Evolutionary conservation across 2,888 invertebrate genomes (phyloP).

Genomic region (Caenorhabditis sp.): DNA sequence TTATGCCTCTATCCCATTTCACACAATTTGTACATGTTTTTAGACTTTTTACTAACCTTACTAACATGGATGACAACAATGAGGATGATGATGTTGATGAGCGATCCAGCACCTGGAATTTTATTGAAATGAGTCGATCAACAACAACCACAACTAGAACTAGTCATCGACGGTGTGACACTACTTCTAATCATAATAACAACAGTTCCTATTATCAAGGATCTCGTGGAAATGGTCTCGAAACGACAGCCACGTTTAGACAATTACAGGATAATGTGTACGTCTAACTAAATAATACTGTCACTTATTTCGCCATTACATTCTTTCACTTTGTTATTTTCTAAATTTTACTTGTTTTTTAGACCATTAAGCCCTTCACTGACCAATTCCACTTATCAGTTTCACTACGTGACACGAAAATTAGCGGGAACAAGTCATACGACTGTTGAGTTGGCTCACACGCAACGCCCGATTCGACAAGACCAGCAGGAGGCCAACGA

Average conservation of each 20-base stretch:
- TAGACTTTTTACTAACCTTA: no score
- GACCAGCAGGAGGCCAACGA: neutral
- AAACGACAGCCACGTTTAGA: constrained; percentile 15
- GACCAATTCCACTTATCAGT: constrained; percentile 32
- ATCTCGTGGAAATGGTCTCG: constrained; percentile 17
- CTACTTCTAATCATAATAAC: no score
- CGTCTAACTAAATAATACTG: constrained; percentile 8
- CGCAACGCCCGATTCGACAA: neutral
- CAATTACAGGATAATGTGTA: constrained; percentile 12
- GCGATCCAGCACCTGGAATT: constrained; percentile 31
- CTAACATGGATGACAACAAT: neutral
- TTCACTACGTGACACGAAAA: constrained; percentile 40
- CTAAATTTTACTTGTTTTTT: neutral
- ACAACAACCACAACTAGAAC: no score
- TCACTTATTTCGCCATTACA: neutral
- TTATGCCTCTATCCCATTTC: no score
- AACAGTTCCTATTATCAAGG: neutral
- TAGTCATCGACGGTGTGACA: neutral
- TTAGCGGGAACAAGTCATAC: constrained; percentile 25
- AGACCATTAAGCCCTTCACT: constrained; percentile 31
- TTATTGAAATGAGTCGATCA: no score
- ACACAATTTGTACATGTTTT: no score
- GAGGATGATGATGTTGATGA: constrained; percentile 31
- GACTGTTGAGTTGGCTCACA: constrained; percentile 29
- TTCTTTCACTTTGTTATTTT: neutral